Conservation (phyloP, 2,888 invertebrate genomes). For the Cheilosia soror region DNA sequence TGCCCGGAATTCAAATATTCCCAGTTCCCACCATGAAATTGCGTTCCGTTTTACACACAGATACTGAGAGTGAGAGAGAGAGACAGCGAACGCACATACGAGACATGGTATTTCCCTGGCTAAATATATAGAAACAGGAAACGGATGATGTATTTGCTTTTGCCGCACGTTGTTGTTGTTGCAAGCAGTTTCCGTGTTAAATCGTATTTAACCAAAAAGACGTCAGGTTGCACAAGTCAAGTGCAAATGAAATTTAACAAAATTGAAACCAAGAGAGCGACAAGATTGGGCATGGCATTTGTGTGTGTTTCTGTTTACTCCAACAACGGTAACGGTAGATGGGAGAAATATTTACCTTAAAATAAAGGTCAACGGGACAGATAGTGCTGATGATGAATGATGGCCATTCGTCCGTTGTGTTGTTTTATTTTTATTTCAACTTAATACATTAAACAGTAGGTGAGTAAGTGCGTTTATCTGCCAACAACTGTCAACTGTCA, state of each 20-base stretch:
- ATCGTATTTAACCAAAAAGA: conserved; percentile 74
- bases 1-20: conserved; percentile 75
- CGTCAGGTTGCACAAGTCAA: conserved; percentile 75
- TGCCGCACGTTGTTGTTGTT: conserved; percentile 65
- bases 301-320: conserved; percentile 53
- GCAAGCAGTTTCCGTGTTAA: conserved; percentile 66
- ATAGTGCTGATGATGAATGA: conserved; percentile 19
- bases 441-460: conserved; percentile 15
- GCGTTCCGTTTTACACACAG: conserved; percentile 64
- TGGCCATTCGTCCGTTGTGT: conserved; percentile 7
- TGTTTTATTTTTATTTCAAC: conserved; percentile 12
- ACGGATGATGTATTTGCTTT: conserved; percentile 74
- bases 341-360: conserved; percentile 62
- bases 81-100: conserved; percentile 49
- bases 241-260: conserved; percentile 72
- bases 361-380: conserved; percentile 71
- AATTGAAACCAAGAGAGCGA: conserved; percentile 59
- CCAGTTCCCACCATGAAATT: conserved; percentile 75
- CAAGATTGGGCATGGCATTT: conserved; percentile 33
- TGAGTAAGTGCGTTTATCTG: conserved; percentile 22
- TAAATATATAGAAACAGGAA: conserved; percentile 66
- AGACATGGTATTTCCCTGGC: conserved; percentile 56
- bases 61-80: neutral
- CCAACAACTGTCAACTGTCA: conserved; percentile 34
- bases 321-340: conserved; percentile 39